Percentiles rank a stretch among this genome's conserved stretches.
Conservation (phyloP, 1,140 invertebrate species). For the Lanistes nyassanus region DNA sequence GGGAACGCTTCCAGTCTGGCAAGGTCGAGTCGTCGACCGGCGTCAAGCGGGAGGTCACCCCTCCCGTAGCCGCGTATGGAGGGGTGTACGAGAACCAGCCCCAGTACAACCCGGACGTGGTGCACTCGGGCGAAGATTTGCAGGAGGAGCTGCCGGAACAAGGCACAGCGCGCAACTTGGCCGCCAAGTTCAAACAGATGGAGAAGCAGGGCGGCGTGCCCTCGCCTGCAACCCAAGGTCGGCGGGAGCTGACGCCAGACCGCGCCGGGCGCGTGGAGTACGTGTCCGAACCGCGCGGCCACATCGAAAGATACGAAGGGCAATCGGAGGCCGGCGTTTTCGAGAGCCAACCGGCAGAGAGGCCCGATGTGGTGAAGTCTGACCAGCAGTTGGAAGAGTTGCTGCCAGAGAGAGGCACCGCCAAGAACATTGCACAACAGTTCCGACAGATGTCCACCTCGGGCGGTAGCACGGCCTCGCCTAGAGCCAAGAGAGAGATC, state of each 20-base stretch:
- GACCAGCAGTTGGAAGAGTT: slow-evolving; percentile 41
- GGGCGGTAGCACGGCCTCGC: not conserved
- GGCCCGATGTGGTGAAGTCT: slow-evolving; percentile 47
- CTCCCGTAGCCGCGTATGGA: slow-evolving; percentile 32
- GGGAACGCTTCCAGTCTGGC: slow-evolving; percentile 36
- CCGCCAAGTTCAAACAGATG: slow-evolving; percentile 48
- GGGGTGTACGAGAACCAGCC: slow-evolving; percentile 48
- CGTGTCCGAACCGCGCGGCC: slow-evolving; percentile 50
- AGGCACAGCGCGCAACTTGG: slow-evolving; percentile 55
- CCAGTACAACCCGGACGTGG: slow-evolving; percentile 31
- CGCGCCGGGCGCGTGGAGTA: slow-evolving; percentile 49
- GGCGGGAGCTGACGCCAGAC: slow-evolving; percentile 45
- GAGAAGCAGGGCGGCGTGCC: slow-evolving; percentile 30
- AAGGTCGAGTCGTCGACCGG: too few relatives aligned
- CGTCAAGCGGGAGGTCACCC: slow-evolving; percentile 37
- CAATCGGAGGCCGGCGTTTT: slow-evolving; percentile 55
- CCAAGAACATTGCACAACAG: slow-evolving; percentile 48
- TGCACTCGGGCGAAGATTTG: not conserved
- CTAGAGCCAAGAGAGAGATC: slow-evolving; percentile 34
- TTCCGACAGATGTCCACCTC: slow-evolving; percentile 46
- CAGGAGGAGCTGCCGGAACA: slow-evolving; percentile 48
- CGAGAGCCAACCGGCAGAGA: slow-evolving; percentile 50
- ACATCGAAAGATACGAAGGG: slow-evolving; percentile 47
- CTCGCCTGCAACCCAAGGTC: slow-evolving; percentile 22
- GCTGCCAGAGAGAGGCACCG: slow-evolving; percentile 54